A percentile compares a stretch with the other conserved stretches of the same genome.
phyloP scores from a whole-genome alignment of 2,797 vertebrate species.

The Antrozous pallidus region DNA sequence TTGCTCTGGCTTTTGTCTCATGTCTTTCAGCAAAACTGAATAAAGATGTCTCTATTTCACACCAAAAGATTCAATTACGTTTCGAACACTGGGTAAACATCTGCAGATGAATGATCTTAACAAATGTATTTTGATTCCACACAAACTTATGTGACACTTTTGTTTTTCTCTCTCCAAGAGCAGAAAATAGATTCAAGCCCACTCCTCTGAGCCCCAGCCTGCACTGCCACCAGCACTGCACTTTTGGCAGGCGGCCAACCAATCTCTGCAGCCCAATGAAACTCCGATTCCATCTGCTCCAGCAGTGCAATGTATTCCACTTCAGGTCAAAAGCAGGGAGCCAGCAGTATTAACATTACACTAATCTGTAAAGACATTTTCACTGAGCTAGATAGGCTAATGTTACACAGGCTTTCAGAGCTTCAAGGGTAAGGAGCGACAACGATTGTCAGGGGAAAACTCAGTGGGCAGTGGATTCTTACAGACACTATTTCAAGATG shows the following conservation, averaged over 20 bases:
- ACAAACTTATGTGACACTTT: constrained; percentile 45
- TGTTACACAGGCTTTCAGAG: constrained; percentile 85
- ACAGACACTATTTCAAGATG: constrained; percentile 69
- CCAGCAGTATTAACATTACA: constrained; percentile 86
- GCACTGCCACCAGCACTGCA: constrained; percentile 60
- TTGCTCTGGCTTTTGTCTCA: constrained; percentile 64
- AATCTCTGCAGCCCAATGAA: constrained; percentile 80
- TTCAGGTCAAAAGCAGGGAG: constrained; percentile 87
- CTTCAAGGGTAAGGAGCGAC: constrained; percentile 79
- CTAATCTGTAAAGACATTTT: constrained; percentile 89
- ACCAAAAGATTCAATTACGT: constrained; percentile 62
- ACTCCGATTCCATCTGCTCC: constrained; percentile 86
- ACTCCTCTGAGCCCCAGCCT: constrained; percentile 59
- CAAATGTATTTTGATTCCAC: constrained; percentile 59
- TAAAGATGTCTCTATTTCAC: constrained; percentile 53
- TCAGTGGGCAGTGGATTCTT: constrained; percentile 60
- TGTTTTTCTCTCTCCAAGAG: constrained; percentile 24
- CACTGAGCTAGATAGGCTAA: constrained; percentile 85
- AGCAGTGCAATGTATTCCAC: constrained; percentile 83
- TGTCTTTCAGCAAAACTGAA: constrained; percentile 39
- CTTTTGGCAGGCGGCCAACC: constrained; percentile 83
- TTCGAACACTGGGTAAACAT: constrained; percentile 55
- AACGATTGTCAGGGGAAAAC: constrained; percentile 81
- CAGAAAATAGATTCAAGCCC: constrained; percentile 52
- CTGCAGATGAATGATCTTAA: constrained; percentile 57